phyloP scores from a whole-genome alignment of 2,888 invertebrate species.

The Stenodera caucasica region DNA sequence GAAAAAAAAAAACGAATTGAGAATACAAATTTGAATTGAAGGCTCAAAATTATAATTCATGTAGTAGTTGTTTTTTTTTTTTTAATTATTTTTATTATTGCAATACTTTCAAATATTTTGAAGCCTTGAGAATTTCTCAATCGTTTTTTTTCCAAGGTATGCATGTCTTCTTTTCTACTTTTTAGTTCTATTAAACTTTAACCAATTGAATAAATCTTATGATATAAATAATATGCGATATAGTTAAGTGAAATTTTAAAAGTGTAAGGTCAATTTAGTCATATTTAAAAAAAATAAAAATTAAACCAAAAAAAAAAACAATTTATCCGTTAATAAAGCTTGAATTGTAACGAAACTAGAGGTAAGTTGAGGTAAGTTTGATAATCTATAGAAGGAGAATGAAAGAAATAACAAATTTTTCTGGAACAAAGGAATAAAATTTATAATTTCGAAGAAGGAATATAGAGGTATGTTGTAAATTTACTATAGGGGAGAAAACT shows the following conservation, averaged over 20 bases:
- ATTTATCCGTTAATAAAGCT: not conserved
- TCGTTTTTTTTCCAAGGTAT: slow-evolving; percentile 26
- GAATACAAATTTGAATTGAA: slow-evolving; percentile 9
- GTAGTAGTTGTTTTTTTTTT: not conserved
- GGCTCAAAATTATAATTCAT: slow-evolving; percentile 12
- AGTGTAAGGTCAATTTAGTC: not conserved
- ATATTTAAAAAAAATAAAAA: too few species aligned
- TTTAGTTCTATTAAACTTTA: slow-evolving; percentile 7
- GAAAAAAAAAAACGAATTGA: slow-evolving; percentile 6
- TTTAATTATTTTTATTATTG: not conserved
- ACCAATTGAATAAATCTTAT: slow-evolving; percentile 10
- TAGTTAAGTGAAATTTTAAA: not conserved
- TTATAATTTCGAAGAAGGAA: not conserved
- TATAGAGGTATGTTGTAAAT: slow-evolving; percentile 1
- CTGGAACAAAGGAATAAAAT: not conserved
- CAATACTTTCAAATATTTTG: slow-evolving; percentile 25
- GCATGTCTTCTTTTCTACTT: slow-evolving; percentile 23
- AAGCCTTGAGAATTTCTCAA: slow-evolving; percentile 14
- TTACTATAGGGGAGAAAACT: slow-evolving; percentile 6
- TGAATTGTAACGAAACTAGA: slow-evolving; percentile 35
- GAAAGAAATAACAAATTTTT: not conserved
- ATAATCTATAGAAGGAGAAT: slow-evolving; percentile 3
- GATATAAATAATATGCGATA: too few species aligned
- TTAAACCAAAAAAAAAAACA: too few species aligned
- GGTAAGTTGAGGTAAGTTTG: slow-evolving; percentile 42